These are phyloP conservation scores for Subanguina moxae DNA, from an alignment of 1,140 invertebrate genomes.

Conservation along the genomic window DNA sequence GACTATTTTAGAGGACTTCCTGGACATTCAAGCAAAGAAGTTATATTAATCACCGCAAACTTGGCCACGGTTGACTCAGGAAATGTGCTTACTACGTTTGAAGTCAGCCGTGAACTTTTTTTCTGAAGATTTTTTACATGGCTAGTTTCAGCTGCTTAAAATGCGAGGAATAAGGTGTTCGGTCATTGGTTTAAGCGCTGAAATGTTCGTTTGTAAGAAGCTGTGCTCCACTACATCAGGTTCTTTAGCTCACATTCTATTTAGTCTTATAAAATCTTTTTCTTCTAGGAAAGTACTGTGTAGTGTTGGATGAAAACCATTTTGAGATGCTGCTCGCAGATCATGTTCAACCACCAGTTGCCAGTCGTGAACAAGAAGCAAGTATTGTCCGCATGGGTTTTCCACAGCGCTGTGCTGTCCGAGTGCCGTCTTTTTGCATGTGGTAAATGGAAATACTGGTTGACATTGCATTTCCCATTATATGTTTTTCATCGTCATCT, in stretches of 20 bases:
- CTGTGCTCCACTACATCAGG: slow-evolving; percentile 28
- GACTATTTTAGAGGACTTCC: slow-evolving; percentile 21
- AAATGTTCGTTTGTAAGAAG: slow-evolving; percentile 31
- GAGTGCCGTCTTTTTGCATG: slow-evolving; percentile 24
- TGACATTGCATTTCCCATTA: too few species aligned
- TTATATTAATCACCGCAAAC: slow-evolving; percentile 25
- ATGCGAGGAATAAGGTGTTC: slow-evolving; percentile 31
- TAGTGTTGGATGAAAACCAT: slow-evolving; percentile 29
- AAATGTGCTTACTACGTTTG: slow-evolving; percentile 15
- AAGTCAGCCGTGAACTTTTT: slow-evolving; percentile 10
- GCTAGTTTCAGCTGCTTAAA: slow-evolving; percentile 28
- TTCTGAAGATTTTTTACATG: neutral
- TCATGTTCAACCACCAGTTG: slow-evolving; percentile 29
- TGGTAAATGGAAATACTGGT: too few species aligned
- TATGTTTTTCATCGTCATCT: too few species aligned
- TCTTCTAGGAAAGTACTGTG: slow-evolving; percentile 34
- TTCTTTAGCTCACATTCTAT: neutral
- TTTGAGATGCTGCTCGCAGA: slow-evolving; percentile 28
- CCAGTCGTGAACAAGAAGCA: slow-evolving; percentile 15
- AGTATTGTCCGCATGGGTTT: slow-evolving; percentile 33
- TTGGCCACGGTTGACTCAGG: slow-evolving; percentile 22
- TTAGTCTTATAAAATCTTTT: neutral
- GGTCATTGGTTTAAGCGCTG: slow-evolving; percentile 25
- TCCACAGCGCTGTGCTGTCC: slow-evolving; percentile 8
- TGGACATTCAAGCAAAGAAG: slow-evolving; percentile 33